Evolutionary conservation across 2,113 vertebrate genomes (phyloP), one percentile per base, ranked within the genome.

Genomic region (Stegostoma tigrinum): DNA sequence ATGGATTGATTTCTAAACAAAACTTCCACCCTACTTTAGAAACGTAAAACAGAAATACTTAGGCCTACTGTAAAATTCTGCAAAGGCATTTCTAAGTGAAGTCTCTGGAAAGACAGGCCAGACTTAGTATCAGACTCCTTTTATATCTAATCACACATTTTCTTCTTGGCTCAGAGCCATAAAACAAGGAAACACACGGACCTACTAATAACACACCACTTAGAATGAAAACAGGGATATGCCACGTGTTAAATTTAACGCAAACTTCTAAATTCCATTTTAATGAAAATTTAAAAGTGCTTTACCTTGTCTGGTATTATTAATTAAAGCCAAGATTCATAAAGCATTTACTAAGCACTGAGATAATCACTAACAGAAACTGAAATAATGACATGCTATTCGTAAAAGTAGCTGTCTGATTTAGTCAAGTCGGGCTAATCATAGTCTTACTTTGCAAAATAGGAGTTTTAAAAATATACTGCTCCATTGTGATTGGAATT

Each of bases 241-340:
- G 61, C 89, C 89, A 93, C 89, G 61, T 67, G 67, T 67, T 93
- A 93, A 93, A 91, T n/a, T 89, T 89, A 89, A 93, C 89, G n/a
- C 12, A 38, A 93, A 67, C 61, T 38, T 66, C 61, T 66, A 67
- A 66, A 67, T 64, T 38, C 61, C 34, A 64, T 91, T 64, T 66
- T 61, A 91, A 66, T 91, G 34, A 91, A 15, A 66, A 66, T 91
- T 64, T 66, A n/a, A 21, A 90, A 91, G 34, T 91, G 55, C 55
- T 91, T 91, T 91, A 91, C 89, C 89, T 91, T 66, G 89, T 7
- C 89, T 91, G 89, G 34, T 66, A 61, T 64, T 30, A 42, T 38
- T 91, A 91, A 91, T 91, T 93, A 66, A 66, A 66, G 38, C 89
- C 34, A 93, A 34, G 38, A 66, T 27, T 67, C 64, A 66, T 21